Evolutionary conservation across 2,113 vertebrate species (phyloP).

Genomic region (Pandion haliaetus): DNA sequence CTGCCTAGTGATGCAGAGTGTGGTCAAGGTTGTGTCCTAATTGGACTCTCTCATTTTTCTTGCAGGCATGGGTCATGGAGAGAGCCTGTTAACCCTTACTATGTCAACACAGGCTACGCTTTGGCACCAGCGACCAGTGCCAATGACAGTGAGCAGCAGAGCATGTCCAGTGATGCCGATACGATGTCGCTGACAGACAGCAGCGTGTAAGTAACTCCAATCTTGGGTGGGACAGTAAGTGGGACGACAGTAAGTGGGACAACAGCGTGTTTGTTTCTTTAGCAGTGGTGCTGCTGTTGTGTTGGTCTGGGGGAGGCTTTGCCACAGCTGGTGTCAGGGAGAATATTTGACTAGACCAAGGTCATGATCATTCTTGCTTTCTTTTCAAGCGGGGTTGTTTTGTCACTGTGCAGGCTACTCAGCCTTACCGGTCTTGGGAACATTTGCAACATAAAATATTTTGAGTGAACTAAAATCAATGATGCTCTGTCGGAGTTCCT

Average conservation of each 20-base stretch:
- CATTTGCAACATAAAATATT: background rate
- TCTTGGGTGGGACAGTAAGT: background rate
- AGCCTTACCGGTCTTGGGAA: background rate
- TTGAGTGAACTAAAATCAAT: background rate
- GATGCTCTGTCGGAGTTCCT: fast-evolving
- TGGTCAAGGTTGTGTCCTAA: background rate
- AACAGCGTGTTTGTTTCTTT: fast-evolving
- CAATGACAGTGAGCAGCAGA: conserved; percentile 99
- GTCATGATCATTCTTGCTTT: background rate
- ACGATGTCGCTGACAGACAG: conserved; percentile 96
- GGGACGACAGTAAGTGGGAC: background rate
- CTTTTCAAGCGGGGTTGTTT: background rate
- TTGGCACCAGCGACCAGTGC: conserved; percentile 93
- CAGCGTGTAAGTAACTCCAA: conserved; percentile 79
- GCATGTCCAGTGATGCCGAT: conserved; percentile 97
- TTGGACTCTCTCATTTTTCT: background rate
- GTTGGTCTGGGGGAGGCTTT: background rate
- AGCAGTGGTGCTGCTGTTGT: background rate
- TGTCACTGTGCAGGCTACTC: background rate
- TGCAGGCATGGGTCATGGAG: conserved; percentile 84
- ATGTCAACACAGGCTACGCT: conserved; percentile 93
- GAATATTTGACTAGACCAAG: background rate
- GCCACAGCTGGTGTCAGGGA: background rate
- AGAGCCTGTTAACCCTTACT: conserved; percentile 93
- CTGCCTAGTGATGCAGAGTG: background rate